Conservation (phyloP, 2,113 vertebrate species). For the Equus quagga region DNA sequence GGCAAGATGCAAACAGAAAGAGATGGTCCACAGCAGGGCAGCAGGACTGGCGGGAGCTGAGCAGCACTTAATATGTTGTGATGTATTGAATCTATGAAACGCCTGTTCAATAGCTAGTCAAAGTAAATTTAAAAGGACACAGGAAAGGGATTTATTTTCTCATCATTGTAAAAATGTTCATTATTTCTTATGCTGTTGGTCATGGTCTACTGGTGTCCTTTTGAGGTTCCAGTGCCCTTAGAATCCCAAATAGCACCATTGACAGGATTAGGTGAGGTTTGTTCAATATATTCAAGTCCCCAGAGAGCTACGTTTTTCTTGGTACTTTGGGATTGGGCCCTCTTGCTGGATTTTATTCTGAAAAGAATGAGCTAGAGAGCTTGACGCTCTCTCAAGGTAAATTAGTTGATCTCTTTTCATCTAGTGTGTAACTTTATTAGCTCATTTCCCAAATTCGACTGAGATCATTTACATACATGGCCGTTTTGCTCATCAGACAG, state of each 20-base stretch:
- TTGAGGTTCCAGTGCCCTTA: conserved; percentile 46
- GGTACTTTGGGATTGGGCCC: conserved; percentile 40
- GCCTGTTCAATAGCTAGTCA: conserved; percentile 64
- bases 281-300: conserved; percentile 10
- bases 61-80: conserved; percentile 67
- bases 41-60: not conserved
- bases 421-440: conserved; percentile 26
- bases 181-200: conserved; percentile 64
- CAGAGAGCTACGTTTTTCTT: not conserved
- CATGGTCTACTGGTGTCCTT: conserved; percentile 60
- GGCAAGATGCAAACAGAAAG: conserved; percentile 73
- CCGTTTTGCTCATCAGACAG: conserved; percentile 43
- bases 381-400: conserved; percentile 43
- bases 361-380: conserved; percentile 30
- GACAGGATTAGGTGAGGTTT: conserved; percentile 51
- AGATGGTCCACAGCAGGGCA: conserved; percentile 57
- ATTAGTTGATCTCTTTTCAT: conserved; percentile 33
- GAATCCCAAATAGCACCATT: conserved; percentile 29
- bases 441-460: conserved; percentile 53
- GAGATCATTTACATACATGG: conserved; percentile 52
- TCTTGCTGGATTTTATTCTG: conserved; percentile 60
- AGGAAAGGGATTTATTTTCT: conserved; percentile 58
- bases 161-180: conserved; percentile 59
- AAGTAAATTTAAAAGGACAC: conserved; percentile 73
- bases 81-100: conserved; percentile 30